Percentiles rank a stretch among this genome's conserved stretches.
Evolutionary conservation across 2,888 invertebrate species (phyloP).

Genomic region (Melieria crassipennis): DNA sequence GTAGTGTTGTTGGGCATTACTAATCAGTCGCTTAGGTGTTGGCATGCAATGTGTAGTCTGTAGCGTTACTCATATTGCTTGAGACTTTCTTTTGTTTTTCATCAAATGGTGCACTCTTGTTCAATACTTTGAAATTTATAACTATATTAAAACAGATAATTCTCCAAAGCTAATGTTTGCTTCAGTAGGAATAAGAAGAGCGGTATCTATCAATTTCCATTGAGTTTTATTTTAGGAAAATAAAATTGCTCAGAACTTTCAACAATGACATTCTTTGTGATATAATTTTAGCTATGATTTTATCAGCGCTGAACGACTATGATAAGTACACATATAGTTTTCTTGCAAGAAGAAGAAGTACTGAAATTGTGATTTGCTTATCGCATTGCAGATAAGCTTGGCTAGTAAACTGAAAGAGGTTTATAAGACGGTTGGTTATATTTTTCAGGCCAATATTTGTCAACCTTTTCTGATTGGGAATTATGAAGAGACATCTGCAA

Average conservation of each 20-base stretch:
- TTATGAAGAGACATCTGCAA: no score
- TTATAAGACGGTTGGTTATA: no score
- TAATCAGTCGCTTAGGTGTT: neutral
- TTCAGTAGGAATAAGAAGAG: no score
- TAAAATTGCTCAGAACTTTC: neutral
- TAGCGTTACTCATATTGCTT: neutral
- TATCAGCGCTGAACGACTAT: conserved; percentile 1
- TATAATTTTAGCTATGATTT: neutral
- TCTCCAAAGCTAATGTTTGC: neutral
- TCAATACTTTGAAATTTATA: neutral
- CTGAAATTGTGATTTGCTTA: conserved; percentile 13
- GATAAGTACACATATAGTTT: neutral
- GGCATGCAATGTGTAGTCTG: conserved; percentile 11
- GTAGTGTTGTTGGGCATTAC: neutral
- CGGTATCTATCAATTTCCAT: no score
- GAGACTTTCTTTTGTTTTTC: neutral
- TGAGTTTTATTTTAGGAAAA: no score
- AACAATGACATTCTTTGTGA: conserved; percentile 16
- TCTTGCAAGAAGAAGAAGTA: neutral
- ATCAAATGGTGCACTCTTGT: conserved; percentile 22
- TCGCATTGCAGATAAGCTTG: conserved; percentile 1
- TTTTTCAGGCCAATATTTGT: no score
- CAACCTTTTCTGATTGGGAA: no score
- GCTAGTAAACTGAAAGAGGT: no score
- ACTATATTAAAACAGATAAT: neutral